Base-by-base conservation (phyloP, 2,797 vertebrate species). In the Chaetodon trifasciatus region DNA sequence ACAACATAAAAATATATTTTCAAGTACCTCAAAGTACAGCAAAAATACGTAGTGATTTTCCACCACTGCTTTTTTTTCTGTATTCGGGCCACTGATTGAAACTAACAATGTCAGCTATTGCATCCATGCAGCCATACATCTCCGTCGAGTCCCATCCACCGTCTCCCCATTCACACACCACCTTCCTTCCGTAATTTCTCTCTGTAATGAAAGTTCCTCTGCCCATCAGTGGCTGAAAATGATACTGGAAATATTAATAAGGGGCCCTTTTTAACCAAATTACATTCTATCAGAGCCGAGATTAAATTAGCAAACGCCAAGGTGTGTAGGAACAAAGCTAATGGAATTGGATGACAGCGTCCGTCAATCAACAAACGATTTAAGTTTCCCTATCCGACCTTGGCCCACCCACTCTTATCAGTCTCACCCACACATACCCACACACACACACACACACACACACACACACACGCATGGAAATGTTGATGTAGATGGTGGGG, bases 241-340 rank as follows among this genome's bases (percentile, higher is more conserved):
- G 88, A 95, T 88, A 92, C 89, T 89, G 87, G 93, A 94, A 93
- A 94, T 92, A 93, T 94, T 96, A 96, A 95, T 94, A 94, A 92
- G 91, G 84, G 76, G 28, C 89, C 81, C 87, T 92, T 95, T 93
- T 94, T 93, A 94, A 93, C 91, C 83, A 95, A 95, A 94, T 94
- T 91, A 94, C 92, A 93, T 92, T 91, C 87, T 92, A 93, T 93
- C 88, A 92, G 79, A 90, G 89, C 81, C 17, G 23, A 93, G 92
- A 94, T 94, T 94, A 92, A 95, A 95, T 95, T 95, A 95, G 93
- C 84, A 91, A 90, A 78, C 60, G 61, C 78, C 86, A 94, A 94
- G 93, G 93, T 94, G 90, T 90, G 89, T 76, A 57, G 88, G 88
- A 87, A 93, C 87, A 87, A 89, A 89, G 91, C 87, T 94, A 94